phyloP scores from a whole-genome alignment of 2,888 invertebrate species.

The Tetropium fuscum region DNA sequence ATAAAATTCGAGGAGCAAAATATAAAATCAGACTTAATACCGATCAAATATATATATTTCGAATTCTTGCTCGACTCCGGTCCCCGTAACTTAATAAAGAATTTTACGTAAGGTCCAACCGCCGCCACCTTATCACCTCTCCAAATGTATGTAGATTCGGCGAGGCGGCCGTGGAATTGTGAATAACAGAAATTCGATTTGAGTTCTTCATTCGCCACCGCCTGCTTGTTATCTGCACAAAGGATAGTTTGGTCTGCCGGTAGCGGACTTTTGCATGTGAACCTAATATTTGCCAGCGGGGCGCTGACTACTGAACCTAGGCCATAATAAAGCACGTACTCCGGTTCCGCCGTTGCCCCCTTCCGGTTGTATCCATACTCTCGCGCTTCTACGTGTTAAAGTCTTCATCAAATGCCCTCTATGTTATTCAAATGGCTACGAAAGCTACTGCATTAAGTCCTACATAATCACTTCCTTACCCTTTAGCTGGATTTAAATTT shows the following conservation, averaged over 20 bases:
- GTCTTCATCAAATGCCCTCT: background rate
- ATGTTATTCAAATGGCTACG: slow-evolving; percentile 52
- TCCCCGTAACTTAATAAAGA: slow-evolving; percentile 56
- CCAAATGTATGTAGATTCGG: slow-evolving; percentile 64
- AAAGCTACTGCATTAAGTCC: too few relatives aligned
- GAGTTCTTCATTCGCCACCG: slow-evolving; percentile 60
- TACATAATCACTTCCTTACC: too few relatives aligned
- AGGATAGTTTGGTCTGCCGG: slow-evolving; percentile 58
- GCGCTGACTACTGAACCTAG: slow-evolving; percentile 22
- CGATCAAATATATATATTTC: slow-evolving; percentile 7
- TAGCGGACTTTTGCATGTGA: slow-evolving; percentile 59
- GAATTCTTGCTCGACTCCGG: slow-evolving; percentile 26
- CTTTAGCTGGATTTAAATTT: too few relatives aligned
- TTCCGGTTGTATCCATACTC: slow-evolving; percentile 2
- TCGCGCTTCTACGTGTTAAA: slow-evolving; percentile 9
- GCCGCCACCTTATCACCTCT: slow-evolving; percentile 53
- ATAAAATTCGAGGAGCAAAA: too few relatives aligned
- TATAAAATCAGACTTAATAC: slow-evolving; percentile 16
- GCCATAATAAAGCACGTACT: slow-evolving; percentile 38
- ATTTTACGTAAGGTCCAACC: slow-evolving; percentile 51
- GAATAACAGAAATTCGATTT: slow-evolving; percentile 65
- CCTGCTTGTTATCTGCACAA: slow-evolving; percentile 62
- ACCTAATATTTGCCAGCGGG: slow-evolving; percentile 54
- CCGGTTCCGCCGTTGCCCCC: slow-evolving; percentile 16
- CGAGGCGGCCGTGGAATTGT: slow-evolving; percentile 57